phyloP scores from a whole-genome alignment of 2,888 invertebrate species.

The Lasius platythorax region DNA sequence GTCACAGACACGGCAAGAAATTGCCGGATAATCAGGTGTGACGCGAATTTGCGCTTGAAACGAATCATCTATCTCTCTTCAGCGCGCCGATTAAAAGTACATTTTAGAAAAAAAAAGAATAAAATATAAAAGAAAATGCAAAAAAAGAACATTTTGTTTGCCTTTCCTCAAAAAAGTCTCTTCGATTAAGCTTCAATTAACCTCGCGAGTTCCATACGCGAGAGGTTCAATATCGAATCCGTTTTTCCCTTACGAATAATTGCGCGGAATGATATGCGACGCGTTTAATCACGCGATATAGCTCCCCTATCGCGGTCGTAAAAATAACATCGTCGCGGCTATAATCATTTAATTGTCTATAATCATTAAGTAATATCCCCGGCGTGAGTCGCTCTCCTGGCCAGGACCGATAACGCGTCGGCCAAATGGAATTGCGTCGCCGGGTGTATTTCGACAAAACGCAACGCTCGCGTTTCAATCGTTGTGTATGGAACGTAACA shows the following conservation, averaged over 20 bases:
- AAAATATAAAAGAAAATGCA: not conserved
- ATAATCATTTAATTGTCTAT: conserved; percentile 44
- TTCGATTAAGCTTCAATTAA: not conserved
- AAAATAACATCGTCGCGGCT: conserved; percentile 19
- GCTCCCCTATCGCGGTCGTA: conserved; percentile 30
- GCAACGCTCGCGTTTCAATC: conserved; percentile 45
- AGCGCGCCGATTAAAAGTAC: not conserved
- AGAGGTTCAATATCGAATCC: not conserved
- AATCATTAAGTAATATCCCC: conserved; percentile 42
- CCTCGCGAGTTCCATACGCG: not conserved
- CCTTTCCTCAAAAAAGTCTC: not conserved
- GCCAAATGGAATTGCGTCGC: conserved; percentile 45
- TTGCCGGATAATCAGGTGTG: not conserved
- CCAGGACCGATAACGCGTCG: conserved; percentile 33
- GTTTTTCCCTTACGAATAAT: not conserved
- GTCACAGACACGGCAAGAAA: not conserved
- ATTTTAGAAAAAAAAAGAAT: not conserved
- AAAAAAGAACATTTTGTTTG: too few relatives aligned
- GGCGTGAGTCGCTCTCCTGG: conserved; percentile 12
- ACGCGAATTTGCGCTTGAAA: not conserved
- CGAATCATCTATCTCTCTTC: not conserved
- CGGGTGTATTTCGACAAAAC: conserved; percentile 38
- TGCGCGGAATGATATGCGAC: not conserved
- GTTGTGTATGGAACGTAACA: conserved; percentile 44
- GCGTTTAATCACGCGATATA: not conserved